Percentiles rank a stretch among this genome's conserved stretches.
phyloP scores from a whole-genome alignment of 2,797 vertebrate species.

The Cichlasoma orientale region DNA sequence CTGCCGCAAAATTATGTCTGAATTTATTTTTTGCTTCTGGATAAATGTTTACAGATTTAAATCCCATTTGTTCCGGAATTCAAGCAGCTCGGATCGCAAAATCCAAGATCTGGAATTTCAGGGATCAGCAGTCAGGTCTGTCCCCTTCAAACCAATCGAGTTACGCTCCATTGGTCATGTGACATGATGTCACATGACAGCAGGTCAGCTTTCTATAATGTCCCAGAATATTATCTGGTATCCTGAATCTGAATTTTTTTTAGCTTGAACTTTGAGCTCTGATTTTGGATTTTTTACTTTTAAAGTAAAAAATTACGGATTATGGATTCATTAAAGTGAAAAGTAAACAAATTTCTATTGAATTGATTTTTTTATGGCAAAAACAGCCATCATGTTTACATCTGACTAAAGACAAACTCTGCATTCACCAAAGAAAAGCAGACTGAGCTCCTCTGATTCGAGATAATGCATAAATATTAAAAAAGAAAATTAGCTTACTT shows the following conservation, averaged over 20 bases:
- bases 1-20: too few relatives aligned
- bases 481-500: neutral
- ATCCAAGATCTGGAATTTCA: neutral
- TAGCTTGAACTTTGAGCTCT: neutral
- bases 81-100: accelerated
- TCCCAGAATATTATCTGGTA: too few relatives aligned
- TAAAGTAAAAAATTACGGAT: neutral
- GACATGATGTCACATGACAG: accelerated
- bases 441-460: neutral
- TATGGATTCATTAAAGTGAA: neutral
- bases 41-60: neutral
- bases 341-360: neutral
- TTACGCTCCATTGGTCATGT: neutral
- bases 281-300: neutral
- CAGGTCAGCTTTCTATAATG: accelerated
- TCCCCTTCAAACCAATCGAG: neutral
- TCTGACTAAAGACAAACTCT: neutral
- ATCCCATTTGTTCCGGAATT: neutral
- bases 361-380: neutral
- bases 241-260: too few relatives aligned
- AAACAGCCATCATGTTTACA: neutral
- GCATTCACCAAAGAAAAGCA: neutral
- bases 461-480: neutral
- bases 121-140: neutral
- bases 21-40: accelerated